phyloP scores from a whole-genome alignment of 2,113 vertebrate species.

The Leucopsar rothschildi region DNA sequence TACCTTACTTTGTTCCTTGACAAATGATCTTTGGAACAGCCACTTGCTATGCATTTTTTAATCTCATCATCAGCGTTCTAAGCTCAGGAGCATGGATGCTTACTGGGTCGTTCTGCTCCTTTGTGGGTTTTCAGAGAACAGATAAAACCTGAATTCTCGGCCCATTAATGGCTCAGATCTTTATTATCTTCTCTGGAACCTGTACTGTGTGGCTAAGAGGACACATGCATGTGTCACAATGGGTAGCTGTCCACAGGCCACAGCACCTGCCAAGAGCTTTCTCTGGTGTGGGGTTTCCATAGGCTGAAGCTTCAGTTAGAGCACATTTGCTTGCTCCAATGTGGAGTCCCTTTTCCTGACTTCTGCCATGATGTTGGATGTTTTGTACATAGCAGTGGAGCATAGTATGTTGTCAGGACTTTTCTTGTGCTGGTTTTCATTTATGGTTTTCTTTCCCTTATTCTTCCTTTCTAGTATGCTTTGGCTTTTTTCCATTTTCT shows the following conservation, averaged over 20 bases:
- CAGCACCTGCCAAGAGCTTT: neutral
- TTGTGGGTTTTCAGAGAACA: neutral
- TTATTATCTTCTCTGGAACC: neutral
- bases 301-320: neutral
- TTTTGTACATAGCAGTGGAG: neutral
- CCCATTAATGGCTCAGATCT: neutral
- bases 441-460: neutral
- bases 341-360: neutral
- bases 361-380: rapidly evolving
- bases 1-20: neutral
- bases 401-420: neutral
- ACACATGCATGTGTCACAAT: neutral
- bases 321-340: neutral
- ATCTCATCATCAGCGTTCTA: neutral
- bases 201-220: neutral
- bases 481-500: neutral
- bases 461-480: neutral
- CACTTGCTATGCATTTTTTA: neutral
- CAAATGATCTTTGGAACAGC: neutral
- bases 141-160: neutral
- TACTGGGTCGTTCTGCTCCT: neutral
- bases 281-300: neutral
- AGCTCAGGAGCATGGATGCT: neutral
- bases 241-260: neutral
- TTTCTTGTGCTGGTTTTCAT: neutral